phyloP scores from a whole-genome alignment of 1,140 invertebrate genomes.

The Drosophila tropicalis region DNA sequence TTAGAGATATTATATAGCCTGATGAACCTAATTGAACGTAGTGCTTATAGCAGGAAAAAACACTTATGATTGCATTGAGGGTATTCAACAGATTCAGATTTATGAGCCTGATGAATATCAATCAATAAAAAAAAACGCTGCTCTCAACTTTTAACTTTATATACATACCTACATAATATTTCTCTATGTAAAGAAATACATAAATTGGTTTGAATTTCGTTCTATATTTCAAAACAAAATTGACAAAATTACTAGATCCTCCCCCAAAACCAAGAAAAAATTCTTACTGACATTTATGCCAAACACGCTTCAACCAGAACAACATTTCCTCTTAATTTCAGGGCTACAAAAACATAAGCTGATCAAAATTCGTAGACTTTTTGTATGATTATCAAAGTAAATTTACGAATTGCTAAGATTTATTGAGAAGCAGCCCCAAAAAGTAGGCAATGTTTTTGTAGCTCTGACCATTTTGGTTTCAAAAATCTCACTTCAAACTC shows the following conservation, averaged over 20 bases:
- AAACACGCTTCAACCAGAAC: conserved; percentile 57
- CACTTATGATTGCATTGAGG: background rate
- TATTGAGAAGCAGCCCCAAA: background rate
- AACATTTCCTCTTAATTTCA: conserved; percentile 4
- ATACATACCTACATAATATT: conserved; percentile 62
- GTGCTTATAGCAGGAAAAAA: conserved; percentile 52
- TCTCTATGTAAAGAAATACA: conserved; percentile 53
- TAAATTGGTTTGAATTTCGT: conserved; percentile 82
- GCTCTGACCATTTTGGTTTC: conserved; percentile 26
- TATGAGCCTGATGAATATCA: conserved; percentile 9
- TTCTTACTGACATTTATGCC: conserved; percentile 28
- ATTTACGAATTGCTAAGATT: background rate
- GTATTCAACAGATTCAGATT: background rate
- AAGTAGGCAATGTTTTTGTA: conserved; percentile 15
- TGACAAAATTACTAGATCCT: conserved; percentile 27
- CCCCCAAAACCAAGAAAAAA: conserved; percentile 4
- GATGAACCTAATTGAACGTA: conserved; percentile 60
- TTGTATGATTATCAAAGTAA: too few relatives aligned
- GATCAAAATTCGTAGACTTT: too few relatives aligned
- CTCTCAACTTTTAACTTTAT: conserved; percentile 41
- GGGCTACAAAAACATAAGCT: background rate
- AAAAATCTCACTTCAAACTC: conserved; percentile 36
- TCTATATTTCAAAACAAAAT: conserved; percentile 75
- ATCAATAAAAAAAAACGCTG: conserved; percentile 47
- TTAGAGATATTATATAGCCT: conserved; percentile 57